Evolutionary conservation across 2,797 vertebrate species (phyloP), one percentile per base, ranked within the genome.

Genomic region (Novumbra hubbsi): DNA sequence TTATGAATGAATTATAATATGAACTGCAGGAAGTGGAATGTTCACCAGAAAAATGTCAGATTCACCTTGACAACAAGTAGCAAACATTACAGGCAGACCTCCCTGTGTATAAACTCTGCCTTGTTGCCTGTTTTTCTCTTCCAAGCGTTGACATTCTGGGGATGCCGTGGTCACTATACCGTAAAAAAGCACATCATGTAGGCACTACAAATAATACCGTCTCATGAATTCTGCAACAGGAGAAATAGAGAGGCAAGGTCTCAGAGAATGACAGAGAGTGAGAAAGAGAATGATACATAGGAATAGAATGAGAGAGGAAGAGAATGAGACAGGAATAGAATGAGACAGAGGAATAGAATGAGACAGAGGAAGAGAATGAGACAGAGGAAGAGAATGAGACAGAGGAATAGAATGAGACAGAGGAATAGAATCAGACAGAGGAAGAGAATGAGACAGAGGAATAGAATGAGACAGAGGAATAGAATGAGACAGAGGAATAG

Each of bases 281-380:
- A 41, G 32, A 34, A 19, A 14, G 65, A 68, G 34, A 41, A 21
- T 41, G 32, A 14, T 9, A 19, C 17, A 14, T 17, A 19, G 34
- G 11, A 21, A n/a, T 9, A 41, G 65, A 68, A n/a, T 7, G 66
- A 41, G 34, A 41, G 62, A 32, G 62, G 28, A 28, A 28, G 65
- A 34, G 28, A 85, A 45, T 27, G 77, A 71, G 73, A 16, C 45
- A 41, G 81, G 81, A 76, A 75, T 76, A 17, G 48, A 24, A 48
- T 30, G 48, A 30, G 48, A 72, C 78, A 84, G 79, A 74, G 73
- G 78, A 52, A 76, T 74, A 67, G 70, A 73, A 69, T 79, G 73
- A 45, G 41, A 14, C 41, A 45, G 41, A 3, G 41, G 41, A 45
- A 45, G 41, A 45, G 41, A 8, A 12, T 2, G 41, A 45, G 41